These are phyloP conservation scores for Troides aeacus DNA, from an alignment of 2,888 invertebrate genomes.

Conservation along the genomic window DNA sequence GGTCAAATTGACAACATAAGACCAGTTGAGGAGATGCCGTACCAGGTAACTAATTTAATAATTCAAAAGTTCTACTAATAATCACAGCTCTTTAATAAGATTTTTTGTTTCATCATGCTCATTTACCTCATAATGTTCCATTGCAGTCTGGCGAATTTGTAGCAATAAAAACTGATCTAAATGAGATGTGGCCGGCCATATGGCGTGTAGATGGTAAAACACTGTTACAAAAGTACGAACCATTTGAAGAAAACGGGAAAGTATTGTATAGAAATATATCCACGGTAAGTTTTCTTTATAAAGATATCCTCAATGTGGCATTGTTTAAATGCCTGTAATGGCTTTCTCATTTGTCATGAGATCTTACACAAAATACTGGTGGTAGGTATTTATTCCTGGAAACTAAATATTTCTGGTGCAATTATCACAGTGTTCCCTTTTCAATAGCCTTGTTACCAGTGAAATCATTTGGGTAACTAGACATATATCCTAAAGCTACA, in stretches of 20 bases:
- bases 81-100: neutral
- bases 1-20: slow-evolving; percentile 63
- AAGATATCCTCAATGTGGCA: neutral
- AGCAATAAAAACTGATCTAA: slow-evolving; percentile 89
- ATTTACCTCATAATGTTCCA: neutral
- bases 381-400: no score
- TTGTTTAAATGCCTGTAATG: neutral
- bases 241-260: slow-evolving; percentile 89
- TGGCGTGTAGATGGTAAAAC: slow-evolving; percentile 95
- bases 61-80: neutral
- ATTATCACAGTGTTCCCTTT: no score
- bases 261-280: slow-evolving; percentile 92
- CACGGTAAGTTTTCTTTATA: slow-evolving; percentile 81
- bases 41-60: slow-evolving; percentile 66
- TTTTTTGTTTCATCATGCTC: slow-evolving; percentile 1
- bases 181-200: slow-evolving; percentile 90
- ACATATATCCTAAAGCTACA: no score
- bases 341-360: neutral
- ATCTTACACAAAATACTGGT: neutral
- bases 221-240: slow-evolving; percentile 89
- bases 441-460: no score
- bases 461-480: no score
- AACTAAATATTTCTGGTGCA: no score
- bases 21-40: slow-evolving; percentile 80
- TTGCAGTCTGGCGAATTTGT: slow-evolving; percentile 93